Percentiles rank a stretch among this genome's conserved stretches.
phyloP scores from a whole-genome alignment of 2,888 invertebrate genomes.

The Belgica antarctica region DNA sequence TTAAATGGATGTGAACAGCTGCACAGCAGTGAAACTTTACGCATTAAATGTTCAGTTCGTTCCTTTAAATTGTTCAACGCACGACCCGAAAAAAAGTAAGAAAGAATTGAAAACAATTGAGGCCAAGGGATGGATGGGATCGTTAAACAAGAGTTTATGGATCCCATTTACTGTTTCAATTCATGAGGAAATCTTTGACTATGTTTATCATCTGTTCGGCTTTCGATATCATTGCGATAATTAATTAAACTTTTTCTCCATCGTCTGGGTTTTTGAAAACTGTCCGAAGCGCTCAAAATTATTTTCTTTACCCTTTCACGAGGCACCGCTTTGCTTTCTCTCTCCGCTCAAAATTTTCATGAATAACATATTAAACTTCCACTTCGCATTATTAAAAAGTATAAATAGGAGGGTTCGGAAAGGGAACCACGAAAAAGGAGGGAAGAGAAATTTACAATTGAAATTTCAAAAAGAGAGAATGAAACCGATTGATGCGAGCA shows the following conservation, averaged over 20 bases:
- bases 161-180: too few relatives aligned
- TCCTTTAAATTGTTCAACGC: slow-evolving; percentile 24
- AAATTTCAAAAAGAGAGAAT: too few relatives aligned
- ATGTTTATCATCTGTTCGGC: too few relatives aligned
- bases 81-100: background rate
- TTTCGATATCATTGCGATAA: too few relatives aligned
- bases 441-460: background rate
- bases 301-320: background rate
- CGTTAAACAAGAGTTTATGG: background rate
- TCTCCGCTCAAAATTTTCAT: background rate
- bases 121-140: background rate
- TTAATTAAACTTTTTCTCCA: too few relatives aligned
- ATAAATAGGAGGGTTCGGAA: background rate
- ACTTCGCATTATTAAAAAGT: background rate
- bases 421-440: background rate
- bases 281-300: too few relatives aligned
- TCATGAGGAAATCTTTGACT: too few relatives aligned
- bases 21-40: slow-evolving; percentile 24
- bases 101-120: slow-evolving; percentile 13
- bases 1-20: slow-evolving; percentile 35
- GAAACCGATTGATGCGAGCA: background rate
- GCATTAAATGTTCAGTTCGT: background rate
- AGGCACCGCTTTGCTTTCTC: background rate
- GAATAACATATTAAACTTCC: slow-evolving; percentile 10
- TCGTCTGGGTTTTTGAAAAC: too few relatives aligned